phyloP scores from a whole-genome alignment of 1,140 invertebrate genomes.

The Polyergus mexicanus region DNA sequence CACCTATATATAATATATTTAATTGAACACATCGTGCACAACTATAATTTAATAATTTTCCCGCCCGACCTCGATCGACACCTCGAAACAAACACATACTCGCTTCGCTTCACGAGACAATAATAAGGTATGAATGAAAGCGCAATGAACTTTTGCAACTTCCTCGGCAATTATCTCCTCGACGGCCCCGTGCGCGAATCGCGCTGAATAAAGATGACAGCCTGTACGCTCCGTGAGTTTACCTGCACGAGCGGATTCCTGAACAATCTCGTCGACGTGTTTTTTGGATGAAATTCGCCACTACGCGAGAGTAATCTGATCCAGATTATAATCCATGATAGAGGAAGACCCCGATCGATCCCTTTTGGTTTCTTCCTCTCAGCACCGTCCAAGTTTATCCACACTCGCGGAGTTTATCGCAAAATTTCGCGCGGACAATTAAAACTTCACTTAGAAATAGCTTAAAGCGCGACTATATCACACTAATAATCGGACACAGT shows the following conservation, averaged over 20 bases:
- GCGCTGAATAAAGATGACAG: constrained; percentile 35
- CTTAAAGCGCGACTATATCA: background rate
- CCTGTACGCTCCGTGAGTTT: constrained; percentile 63
- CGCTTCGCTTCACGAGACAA: constrained; percentile 53
- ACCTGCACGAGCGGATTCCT: constrained; percentile 72
- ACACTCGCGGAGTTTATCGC: constrained; percentile 31
- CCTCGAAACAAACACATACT: constrained; percentile 26
- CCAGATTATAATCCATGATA: constrained; percentile 29
- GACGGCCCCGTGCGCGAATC: constrained; percentile 16
- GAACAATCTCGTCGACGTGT: constrained; percentile 62
- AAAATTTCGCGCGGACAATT: background rate
- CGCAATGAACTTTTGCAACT: constrained; percentile 63
- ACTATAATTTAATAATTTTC: constrained; percentile 34
- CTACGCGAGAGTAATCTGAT: background rate
- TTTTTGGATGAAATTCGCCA: background rate
- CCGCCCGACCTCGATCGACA: constrained; percentile 4
- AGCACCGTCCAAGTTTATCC: constrained; percentile 1
- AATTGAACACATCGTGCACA: background rate
- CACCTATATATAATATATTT: too few species aligned
- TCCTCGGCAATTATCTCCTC: constrained; percentile 62
- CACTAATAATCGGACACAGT: constrained; percentile 9
- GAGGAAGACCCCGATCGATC: background rate
- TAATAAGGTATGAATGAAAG: constrained; percentile 11
- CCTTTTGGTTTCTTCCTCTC: background rate
- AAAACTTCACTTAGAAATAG: constrained; percentile 27